phyloP scores from a whole-genome alignment of 2,888 invertebrate species.

The Salticus scenicus region DNA sequence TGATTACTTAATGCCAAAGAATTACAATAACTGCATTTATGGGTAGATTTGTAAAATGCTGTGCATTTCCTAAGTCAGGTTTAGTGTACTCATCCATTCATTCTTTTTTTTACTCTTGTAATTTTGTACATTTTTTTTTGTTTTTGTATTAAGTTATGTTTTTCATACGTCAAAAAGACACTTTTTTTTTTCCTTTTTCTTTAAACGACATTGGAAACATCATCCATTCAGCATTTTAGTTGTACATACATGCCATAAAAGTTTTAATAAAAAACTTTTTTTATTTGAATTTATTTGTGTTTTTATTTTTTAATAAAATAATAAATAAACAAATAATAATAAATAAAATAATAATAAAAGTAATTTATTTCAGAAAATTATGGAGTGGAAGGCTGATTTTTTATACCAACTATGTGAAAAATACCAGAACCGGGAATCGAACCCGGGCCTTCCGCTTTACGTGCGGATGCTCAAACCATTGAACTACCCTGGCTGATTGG shows the following conservation, averaged over 20 bases:
- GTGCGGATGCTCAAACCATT: too few species aligned
- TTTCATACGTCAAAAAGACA: neutral
- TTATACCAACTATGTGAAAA: too few species aligned
- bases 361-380: too few species aligned
- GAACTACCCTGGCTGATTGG: too few species aligned
- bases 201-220: neutral
- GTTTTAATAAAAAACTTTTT: neutral
- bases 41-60: neutral
- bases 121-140: constrained; percentile 4
- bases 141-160: constrained; percentile 11
- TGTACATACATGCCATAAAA: constrained; percentile 7
- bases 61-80: constrained; percentile 9
- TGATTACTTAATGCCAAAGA: neutral
- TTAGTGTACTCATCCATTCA: neutral
- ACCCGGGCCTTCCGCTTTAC: too few species aligned
- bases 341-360: too few species aligned
- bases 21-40: constrained; percentile 2
- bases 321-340: too few species aligned
- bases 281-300: neutral
- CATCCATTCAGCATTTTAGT: neutral
- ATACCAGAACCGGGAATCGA: too few species aligned
- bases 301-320: too few species aligned
- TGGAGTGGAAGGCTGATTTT: too few species aligned
- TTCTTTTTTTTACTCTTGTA: neutral
- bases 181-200: too few species aligned